These are phyloP conservation scores for Todiramphus chloris DNA, from an alignment of 2,113 vertebrate species.

Conservation along the genomic window DNA sequence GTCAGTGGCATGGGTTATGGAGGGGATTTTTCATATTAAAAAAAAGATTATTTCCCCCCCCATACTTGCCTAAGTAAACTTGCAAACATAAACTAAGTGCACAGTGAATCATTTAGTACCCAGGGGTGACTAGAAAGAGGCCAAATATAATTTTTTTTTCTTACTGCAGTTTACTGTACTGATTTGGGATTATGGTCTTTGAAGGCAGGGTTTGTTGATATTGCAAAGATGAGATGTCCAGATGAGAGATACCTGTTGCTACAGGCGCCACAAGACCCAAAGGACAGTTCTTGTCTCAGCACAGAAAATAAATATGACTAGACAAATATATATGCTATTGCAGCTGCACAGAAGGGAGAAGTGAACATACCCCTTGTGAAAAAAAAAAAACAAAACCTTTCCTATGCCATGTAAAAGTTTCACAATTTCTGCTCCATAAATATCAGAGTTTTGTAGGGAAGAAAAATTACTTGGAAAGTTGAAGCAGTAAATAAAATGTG, in stretches of 20 bases:
- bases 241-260: background rate
- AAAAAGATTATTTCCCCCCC: rapidly evolving
- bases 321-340: slow-evolving; percentile 1
- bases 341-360: background rate
- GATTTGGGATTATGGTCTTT: background rate
- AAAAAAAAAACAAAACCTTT: background rate
- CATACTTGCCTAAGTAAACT: background rate
- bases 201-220: background rate
- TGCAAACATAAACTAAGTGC: background rate
- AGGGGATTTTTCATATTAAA: background rate
- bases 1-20: background rate
- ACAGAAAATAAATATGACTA: background rate
- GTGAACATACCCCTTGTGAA: background rate
- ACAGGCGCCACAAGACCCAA: background rate
- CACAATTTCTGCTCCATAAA: background rate
- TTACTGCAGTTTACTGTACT: background rate
- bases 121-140: background rate
- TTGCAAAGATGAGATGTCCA: background rate
- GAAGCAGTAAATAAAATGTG: background rate
- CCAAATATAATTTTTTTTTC: background rate
- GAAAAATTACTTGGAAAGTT: background rate
- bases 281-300: slow-evolving; percentile 24
- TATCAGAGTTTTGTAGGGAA: background rate
- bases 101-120: background rate
- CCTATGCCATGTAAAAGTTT: background rate